Conservation (phyloP, 35 echinoderm and acorn worm genomes). For the Eucidaris tribuloides region DNA sequence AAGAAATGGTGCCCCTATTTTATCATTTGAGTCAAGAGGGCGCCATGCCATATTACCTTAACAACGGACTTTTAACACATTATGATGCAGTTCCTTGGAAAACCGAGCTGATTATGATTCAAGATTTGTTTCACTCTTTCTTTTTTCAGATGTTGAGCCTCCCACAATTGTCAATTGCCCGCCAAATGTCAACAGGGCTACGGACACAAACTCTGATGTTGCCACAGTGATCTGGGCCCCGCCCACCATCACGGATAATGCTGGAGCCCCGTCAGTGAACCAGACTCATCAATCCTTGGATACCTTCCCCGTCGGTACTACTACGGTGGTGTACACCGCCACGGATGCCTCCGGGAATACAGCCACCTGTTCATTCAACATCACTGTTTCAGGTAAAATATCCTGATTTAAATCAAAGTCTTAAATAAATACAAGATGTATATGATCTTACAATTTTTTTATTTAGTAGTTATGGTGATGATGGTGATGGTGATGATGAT, state of each 20-base stretch:
- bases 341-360: conserved; percentile 9
- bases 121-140: too few species aligned
- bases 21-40: too few species aligned
- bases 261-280: background rate
- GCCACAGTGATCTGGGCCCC: conserved; percentile 32
- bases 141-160: background rate
- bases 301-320: conserved; percentile 10
- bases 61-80: too few species aligned
- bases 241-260: conserved; percentile 45
- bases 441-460: too few species aligned
- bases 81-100: too few species aligned
- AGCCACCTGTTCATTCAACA: conserved; percentile 17
- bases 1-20: too few species aligned
- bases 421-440: too few species aligned
- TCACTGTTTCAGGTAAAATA: conserved; percentile 37
- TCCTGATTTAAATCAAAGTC: too few species aligned
- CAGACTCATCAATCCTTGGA: conserved; percentile 6
- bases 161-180: conserved; percentile 50
- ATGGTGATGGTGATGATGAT: too few species aligned
- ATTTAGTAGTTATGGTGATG: too few species aligned
- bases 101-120: too few species aligned
- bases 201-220: conserved; percentile 4
- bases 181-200: background rate
- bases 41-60: too few species aligned
- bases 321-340: conserved; percentile 21